Percentiles rank a stretch among this genome's conserved stretches.
Conservation (phyloP, 2,888 invertebrate species). For the Dynastes grantii region DNA sequence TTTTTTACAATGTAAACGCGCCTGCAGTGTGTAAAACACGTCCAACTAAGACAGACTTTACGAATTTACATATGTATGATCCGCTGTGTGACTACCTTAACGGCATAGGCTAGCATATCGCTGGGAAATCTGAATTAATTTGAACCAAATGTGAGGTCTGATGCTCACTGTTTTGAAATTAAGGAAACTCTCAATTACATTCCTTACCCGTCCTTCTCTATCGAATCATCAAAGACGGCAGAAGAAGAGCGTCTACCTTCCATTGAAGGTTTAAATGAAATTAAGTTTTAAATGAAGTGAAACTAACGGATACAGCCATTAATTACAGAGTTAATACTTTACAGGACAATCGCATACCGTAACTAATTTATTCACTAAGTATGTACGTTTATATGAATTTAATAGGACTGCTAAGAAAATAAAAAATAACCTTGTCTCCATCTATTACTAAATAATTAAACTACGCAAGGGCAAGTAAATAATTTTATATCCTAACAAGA, state of each 20-base stretch:
- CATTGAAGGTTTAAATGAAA: conserved; percentile 52
- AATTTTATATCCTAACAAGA: not conserved
- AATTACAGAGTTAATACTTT: conserved; percentile 56
- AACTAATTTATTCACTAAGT: conserved; percentile 58
- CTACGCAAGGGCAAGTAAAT: no score
- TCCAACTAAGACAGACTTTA: not conserved
- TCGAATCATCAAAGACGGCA: conserved; percentile 2
- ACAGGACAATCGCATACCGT: conserved; percentile 58
- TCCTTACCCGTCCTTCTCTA: conserved; percentile 51
- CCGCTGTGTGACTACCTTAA: conserved; percentile 58
- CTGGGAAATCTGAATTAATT: conserved; percentile 58
- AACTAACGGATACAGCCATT: conserved; percentile 58
- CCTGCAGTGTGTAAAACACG: not conserved
- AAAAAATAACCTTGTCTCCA: conserved; percentile 37
- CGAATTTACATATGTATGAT: conserved; percentile 55
- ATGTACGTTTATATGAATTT: conserved; percentile 25
- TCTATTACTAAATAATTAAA: no score
- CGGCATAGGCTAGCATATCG: conserved; percentile 56
- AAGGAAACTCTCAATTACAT: conserved; percentile 54
- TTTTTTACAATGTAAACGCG: no score
- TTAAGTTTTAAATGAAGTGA: conserved; percentile 59
- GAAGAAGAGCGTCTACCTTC: conserved; percentile 43
- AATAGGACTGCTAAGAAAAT: conserved; percentile 27
- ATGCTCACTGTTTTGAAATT: conserved; percentile 55
- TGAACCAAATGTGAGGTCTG: conserved; percentile 57